Base-by-base conservation (phyloP, 2,888 invertebrate genomes). In the Sialis fuliginosa region DNA sequence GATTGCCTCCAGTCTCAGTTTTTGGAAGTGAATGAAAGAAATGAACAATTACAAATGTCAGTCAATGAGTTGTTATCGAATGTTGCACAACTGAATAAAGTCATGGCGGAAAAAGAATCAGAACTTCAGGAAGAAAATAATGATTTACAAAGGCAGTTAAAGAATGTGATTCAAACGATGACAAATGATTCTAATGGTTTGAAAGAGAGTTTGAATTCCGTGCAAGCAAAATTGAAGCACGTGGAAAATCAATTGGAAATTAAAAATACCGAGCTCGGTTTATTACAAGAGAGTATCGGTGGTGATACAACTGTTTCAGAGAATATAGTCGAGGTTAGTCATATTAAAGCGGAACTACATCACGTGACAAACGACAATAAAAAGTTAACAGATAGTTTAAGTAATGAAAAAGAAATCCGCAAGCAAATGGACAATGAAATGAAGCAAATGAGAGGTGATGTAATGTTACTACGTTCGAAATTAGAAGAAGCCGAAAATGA, bases 401-500 rank as follows among this genome's bases (percentile, higher is more conserved):
- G 67, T 50, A 58, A 60, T 47, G 69, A 71, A 55, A 52, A 61
- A 52, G 63, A 64, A 48, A 58, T 65, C n/a, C 68, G 67, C 54
- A 61, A 63, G 34, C 56, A 66, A 1, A 58, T 68, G 13, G 68
- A 70, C 52, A 63, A 62, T 39, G 67, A 69, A 54, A 58, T 65
- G 2, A 59, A 64, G 46, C 51, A 59, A n/a, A 56, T 67, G 4
- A 65, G 65, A 33, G 66, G 68, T 42, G 75, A 79, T 57, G 63
- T 75, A 22, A 62, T 66, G 40, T 64, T 63, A 44, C 61, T 79
- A 10, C 71, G 71, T 50, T 68, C 70, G 49, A 74, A 75, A 53
- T 75, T 72, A 54, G 72, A 74, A 56, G 64, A 74, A 53, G 78
- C 80, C 1, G 81, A 83, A 56, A 75, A 75, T 52, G 79, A 80